These are phyloP conservation scores for Anisognathus igniventris DNA, from an alignment of 2,797 vertebrate genomes.

Conservation along the genomic window DNA sequence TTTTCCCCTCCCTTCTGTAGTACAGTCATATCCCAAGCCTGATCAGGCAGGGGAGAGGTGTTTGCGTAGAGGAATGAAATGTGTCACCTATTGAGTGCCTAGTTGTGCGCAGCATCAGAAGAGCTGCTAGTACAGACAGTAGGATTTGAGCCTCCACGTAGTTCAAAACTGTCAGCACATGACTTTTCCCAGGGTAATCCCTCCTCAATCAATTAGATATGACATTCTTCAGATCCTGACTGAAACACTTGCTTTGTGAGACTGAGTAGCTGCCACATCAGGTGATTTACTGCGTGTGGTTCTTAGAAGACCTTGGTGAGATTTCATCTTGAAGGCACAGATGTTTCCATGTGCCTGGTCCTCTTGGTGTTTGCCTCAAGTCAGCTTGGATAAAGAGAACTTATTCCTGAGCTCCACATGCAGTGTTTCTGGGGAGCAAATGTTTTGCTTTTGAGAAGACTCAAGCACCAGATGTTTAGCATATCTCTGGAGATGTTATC, in stretches of 20 bases:
- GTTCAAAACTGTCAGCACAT: not conserved
- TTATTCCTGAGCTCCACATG: not conserved
- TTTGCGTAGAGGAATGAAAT: not conserved
- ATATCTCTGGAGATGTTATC: not conserved
- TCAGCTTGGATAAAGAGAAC: not conserved
- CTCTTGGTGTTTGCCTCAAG: not conserved
- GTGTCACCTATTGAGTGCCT: not conserved
- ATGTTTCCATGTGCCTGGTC: not conserved
- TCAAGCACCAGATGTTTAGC: not conserved
- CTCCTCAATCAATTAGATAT: not conserved
- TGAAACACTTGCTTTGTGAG: not conserved
- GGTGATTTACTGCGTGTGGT: not conserved
- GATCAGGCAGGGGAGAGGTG: not conserved
- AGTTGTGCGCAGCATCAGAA: not conserved
- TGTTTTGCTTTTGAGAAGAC: not conserved
- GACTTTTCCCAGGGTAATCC: not conserved
- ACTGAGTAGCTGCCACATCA: not conserved
- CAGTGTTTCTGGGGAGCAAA: not conserved
- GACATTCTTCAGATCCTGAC: not conserved
- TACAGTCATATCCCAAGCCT: fast-evolving
- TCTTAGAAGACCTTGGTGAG: not conserved
- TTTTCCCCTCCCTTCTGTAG: not conserved
- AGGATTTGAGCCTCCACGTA: not conserved
- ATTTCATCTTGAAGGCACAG: not conserved
- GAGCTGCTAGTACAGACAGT: not conserved